phyloP scores from a whole-genome alignment of 2,797 vertebrate species.

The Phoxinus dragarum region DNA sequence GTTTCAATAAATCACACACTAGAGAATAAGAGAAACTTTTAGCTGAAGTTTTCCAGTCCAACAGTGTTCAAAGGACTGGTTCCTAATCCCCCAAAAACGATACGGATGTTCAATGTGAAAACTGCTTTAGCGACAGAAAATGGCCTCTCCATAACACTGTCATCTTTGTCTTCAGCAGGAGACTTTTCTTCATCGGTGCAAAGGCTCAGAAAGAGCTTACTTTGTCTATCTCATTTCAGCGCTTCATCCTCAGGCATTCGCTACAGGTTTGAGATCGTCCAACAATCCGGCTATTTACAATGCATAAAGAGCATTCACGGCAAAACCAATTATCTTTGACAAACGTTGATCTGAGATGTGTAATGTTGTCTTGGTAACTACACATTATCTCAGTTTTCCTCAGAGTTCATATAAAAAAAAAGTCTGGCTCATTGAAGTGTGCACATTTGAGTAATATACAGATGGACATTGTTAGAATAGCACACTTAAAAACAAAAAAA shows the following conservation, averaged over 20 bases:
- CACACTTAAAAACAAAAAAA: not conserved
- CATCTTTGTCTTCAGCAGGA: constrained; percentile 58
- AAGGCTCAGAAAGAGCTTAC: constrained; percentile 43
- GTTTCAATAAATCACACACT: constrained; percentile 69
- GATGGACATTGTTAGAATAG: constrained; percentile 39
- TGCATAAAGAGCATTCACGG: constrained; percentile 46
- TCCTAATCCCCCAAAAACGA: constrained; percentile 58
- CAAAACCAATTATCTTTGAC: constrained; percentile 32
- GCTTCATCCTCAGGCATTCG: constrained; percentile 50
- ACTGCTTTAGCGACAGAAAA: constrained; percentile 60
- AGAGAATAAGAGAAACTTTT: constrained; percentile 68
- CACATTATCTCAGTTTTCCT: constrained; percentile 24
- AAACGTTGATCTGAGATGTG: constrained; percentile 34
- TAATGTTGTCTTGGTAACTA: constrained; percentile 15
- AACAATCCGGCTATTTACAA: constrained; percentile 51
- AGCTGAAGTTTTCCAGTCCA: constrained; percentile 65
- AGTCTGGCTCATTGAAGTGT: constrained; percentile 10
- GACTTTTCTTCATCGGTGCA: constrained; percentile 56
- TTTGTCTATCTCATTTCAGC: constrained; percentile 37
- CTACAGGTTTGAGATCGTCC: constrained; percentile 41
- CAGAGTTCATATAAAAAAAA: constrained; percentile 36
- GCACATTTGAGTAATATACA: constrained; percentile 43
- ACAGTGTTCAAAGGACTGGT: constrained; percentile 63
- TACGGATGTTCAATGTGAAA: constrained; percentile 60
- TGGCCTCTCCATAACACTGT: constrained; percentile 56